Conservation (phyloP, 2,113 vertebrate species). For the Otis tarda region DNA sequence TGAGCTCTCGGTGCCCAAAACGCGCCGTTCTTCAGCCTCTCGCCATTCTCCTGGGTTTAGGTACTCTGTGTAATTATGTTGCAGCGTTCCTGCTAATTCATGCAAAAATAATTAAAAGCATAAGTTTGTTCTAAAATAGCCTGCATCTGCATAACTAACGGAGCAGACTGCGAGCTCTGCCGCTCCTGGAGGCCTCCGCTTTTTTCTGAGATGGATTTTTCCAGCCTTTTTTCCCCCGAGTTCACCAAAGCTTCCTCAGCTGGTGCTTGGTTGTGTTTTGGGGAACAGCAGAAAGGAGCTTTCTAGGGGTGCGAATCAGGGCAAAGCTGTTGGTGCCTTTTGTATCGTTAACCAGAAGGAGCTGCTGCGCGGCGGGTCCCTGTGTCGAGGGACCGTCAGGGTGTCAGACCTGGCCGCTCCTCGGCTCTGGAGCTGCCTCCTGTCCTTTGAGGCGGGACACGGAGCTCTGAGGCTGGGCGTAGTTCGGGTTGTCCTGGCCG, state of each 20-base stretch:
- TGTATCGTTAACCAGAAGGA: background rate
- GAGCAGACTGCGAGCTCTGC: background rate
- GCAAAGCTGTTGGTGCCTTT: background rate
- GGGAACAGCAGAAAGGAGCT: background rate
- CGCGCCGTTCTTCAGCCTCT: background rate
- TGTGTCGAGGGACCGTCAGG: too few species aligned
- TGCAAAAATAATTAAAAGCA: background rate
- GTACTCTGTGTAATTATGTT: accelerated
- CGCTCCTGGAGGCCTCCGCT: background rate
- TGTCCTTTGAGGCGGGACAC: background rate
- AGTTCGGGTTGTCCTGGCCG: background rate
- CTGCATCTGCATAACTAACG: background rate
- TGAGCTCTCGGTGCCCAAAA: background rate
- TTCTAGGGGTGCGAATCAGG: background rate
- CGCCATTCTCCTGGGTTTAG: background rate
- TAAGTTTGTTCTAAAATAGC: background rate
- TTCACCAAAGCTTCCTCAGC: background rate
- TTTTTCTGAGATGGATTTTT: too few species aligned
- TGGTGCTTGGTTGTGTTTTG: background rate
- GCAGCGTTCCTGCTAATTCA: background rate
- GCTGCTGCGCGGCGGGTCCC: background rate
- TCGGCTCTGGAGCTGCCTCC: background rate
- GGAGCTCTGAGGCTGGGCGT: background rate
- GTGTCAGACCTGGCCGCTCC: accelerated
- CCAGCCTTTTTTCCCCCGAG: background rate